A percentile compares a stretch with the other conserved stretches of the same genome.
Conservation (phyloP, 2,888 invertebrate genomes). For the Platycheirus albimanus region DNA sequence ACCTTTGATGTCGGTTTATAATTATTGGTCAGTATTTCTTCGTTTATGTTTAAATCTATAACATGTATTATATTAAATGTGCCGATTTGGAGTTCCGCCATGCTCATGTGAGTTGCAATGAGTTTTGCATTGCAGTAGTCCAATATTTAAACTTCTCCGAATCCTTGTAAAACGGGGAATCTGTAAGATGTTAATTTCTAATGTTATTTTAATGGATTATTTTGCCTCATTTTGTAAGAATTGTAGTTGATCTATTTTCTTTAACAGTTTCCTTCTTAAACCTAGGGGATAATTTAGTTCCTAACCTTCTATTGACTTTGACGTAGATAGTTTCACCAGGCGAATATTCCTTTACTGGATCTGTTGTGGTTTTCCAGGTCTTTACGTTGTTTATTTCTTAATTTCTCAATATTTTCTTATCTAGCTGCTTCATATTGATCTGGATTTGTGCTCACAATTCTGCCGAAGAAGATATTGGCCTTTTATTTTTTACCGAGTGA, state of each 20-base stretch:
- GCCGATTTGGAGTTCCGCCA: constrained; percentile 45
- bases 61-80: constrained; percentile 21
- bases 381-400: constrained; percentile 6
- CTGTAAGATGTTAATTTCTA: constrained; percentile 24
- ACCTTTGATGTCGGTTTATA: not conserved
- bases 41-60: constrained; percentile 1
- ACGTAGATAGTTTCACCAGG: constrained; percentile 67
- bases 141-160: constrained; percentile 46
- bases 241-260: too few relatives aligned
- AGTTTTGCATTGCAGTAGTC: constrained; percentile 57
- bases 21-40: not conserved
- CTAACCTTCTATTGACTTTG: too few relatives aligned
- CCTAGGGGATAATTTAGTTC: too few relatives aligned
- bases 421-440: constrained; percentile 24
- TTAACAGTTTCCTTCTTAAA: too few relatives aligned
- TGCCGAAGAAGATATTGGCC: constrained; percentile 21
- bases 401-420: constrained; percentile 9
- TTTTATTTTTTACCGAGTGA: constrained; percentile 17
- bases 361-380: constrained; percentile 20
- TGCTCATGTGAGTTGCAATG: constrained; percentile 37
- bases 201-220: too few relatives aligned
- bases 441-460: constrained; percentile 5
- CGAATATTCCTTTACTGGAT: constrained; percentile 61
- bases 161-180: not conserved
- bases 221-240: too few relatives aligned